A percentile compares a stretch with the other conserved stretches of the same genome.
Evolutionary conservation across 2,113 vertebrate genomes (phyloP).

Genomic region (Romanogobio albipinnatus): DNA sequence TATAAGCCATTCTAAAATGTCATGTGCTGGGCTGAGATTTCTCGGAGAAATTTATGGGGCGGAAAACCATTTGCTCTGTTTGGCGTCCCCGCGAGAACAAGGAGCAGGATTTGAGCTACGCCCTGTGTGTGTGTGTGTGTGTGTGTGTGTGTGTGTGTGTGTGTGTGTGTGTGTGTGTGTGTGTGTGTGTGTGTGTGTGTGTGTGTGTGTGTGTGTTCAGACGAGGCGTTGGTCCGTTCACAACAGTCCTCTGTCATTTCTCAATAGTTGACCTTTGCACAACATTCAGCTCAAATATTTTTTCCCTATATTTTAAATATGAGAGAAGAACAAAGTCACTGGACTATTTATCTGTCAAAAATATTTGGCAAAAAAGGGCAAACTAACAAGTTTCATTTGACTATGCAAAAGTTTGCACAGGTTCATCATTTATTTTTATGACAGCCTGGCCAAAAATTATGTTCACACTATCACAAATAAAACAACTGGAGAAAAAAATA

Average conservation of each 20-base stretch:
- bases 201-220: too few relatives aligned
- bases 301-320: neutral
- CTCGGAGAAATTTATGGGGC: neutral
- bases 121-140: neutral
- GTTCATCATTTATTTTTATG: too few relatives aligned
- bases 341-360: too few relatives aligned
- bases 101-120: neutral
- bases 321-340: neutral
- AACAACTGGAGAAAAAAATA: too few relatives aligned
- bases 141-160: too few relatives aligned
- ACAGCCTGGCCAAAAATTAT: too few relatives aligned
- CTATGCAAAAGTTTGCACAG: too few relatives aligned
- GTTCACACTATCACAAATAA: too few relatives aligned
- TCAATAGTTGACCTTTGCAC: neutral
- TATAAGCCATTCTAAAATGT: slow-evolving; percentile 1
- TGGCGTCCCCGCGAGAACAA: neutral
- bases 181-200: too few relatives aligned
- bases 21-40: neutral
- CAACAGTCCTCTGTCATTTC: slow-evolving; percentile 5
- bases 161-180: too few relatives aligned
- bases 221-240: neutral
- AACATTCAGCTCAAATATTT: neutral
- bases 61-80: neutral
- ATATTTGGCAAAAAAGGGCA: too few relatives aligned
- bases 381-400: too few relatives aligned